Evolutionary conservation across 1,140 invertebrate genomes (phyloP), one percentile per base, ranked within the genome.

Genomic region (Hycleus cichorii): DNA sequence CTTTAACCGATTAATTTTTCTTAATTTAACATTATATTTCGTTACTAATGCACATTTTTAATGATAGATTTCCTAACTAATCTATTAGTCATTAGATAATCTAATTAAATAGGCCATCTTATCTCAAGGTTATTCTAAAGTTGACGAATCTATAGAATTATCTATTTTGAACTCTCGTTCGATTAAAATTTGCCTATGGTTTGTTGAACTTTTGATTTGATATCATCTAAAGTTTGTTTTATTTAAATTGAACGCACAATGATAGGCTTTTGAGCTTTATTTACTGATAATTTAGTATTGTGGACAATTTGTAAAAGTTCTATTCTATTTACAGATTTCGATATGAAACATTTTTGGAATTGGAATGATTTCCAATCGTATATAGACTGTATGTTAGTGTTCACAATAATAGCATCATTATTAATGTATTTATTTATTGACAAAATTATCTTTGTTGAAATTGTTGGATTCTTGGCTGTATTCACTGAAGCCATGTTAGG

Each of bases 361-460:
- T 99, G 97, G 97, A 97, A 94, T 57, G 95, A 98, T 77, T 97
- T 98, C 73, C 86, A 90, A 72, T 97, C 94, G 45, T 99, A 98
- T 69, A 68, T 98, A 58, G 89, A 97, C 70, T 98, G 94, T 72
- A 87, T 96, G 78, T 74, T 91, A 47, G 79, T 90, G 2, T 95
- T 99, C 75, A 88, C 89, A 50, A 82, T 89, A 11, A 71, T 89
- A 4, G 84, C 90, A 24, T 89, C 91, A 39, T 72, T 92, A 12
- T 69, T 96, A 27, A 97, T 93, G 71, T 97, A 93, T 76, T 69
- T 97, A 42, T 83, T 98, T 69, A 80, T 94, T 52, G 84, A 90
- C 64, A 81, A 88, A 65, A 75, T 82, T 11, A 77, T 88, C 62
- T 95, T 94, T 74, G 88, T 97, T 46, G 93, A 97, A 77, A 73